Percentiles rank a stretch among this genome's conserved stretches.
phyloP scores from a whole-genome alignment of 2,113 vertebrate species.

The Dunckerocampus dactyliophorus region DNA sequence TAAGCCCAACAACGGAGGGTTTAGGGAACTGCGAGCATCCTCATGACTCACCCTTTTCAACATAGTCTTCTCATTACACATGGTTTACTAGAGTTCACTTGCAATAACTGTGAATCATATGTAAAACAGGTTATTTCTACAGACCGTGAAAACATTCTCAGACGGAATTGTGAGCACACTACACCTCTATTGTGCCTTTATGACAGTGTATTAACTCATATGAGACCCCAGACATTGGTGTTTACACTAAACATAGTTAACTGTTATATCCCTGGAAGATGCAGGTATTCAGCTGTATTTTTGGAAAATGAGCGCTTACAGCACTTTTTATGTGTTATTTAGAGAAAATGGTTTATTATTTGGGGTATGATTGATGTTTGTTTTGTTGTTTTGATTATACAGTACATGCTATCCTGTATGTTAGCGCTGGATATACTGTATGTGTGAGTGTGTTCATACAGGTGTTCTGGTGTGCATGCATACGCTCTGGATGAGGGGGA shows the following conservation, averaged over 20 bases:
- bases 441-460: background rate
- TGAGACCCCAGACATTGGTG: conserved; percentile 28
- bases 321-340: background rate
- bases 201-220: conserved; percentile 40
- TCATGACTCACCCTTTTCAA: conserved; percentile 11
- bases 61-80: background rate
- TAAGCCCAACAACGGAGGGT: background rate
- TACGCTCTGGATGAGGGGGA: conserved; percentile 21
- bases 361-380: background rate
- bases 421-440: background rate
- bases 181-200: conserved; percentile 53
- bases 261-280: conserved; percentile 24
- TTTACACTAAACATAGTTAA: conserved; percentile 45
- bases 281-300: conserved; percentile 5
- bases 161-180: conserved; percentile 28
- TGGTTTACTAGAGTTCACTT: conserved; percentile 14
- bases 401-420: background rate
- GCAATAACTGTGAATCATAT: conserved; percentile 24
- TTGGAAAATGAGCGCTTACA: background rate
- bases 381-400: background rate
- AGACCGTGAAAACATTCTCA: conserved; percentile 13
- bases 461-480: conserved; percentile 13
- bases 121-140: conserved; percentile 24
- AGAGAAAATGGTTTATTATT: background rate
- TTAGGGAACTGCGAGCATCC: conserved; percentile 19